Base-by-base conservation (phyloP, 2,113 vertebrate species). In the Hypocryptadius cinnamomeus region DNA sequence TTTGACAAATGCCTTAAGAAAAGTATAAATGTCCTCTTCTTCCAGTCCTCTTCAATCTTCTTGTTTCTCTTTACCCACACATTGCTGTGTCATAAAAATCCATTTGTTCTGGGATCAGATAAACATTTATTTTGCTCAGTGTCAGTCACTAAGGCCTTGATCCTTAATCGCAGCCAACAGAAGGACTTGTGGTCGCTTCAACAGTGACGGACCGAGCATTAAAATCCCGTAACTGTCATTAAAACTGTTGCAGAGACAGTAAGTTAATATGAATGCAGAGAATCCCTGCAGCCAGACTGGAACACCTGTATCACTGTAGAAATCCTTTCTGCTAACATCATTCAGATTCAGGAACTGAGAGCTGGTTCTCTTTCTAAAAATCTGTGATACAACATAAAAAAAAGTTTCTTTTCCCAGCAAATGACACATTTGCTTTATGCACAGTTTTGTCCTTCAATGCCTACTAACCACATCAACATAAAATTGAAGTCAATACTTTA, bases 1-100 rank as follows among this genome's bases (percentile, higher is more conserved):
- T 96, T 78, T 85, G 94, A 93, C 85, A 94, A 94, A 89, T 83
- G 85, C 60, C 94, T 90, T 78, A 82, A 83, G 74, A 71, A 91
- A 94, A 85, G 65, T 85, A 74, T 74, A 92, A 94, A 91, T 80
- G 56, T 80, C 51, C 51, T 80, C 63, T 79, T 93, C 88, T 80
- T 51, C 50, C 74, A 89, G 79, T 60, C 79, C 42, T 47, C 68
- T 92, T 92, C 71, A 78, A 85, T 91, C 82, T 84, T 88, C 48
- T 59, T 54, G 23, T 51, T 92, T 71, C 21, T 85, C 78, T 57
- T 92, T 68, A 73, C 28, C 44, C 57, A 69, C 56, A 70, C 51
- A 51, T 18, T 35, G 47, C 42, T 47, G 24, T 85, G 73, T 94
- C 78, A 77, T 42, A 90, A 31, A 94, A 92, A 93, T 88, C 76